phyloP scores from a whole-genome alignment of 2,113 vertebrate genomes.

The Etheostoma spectabile region DNA sequence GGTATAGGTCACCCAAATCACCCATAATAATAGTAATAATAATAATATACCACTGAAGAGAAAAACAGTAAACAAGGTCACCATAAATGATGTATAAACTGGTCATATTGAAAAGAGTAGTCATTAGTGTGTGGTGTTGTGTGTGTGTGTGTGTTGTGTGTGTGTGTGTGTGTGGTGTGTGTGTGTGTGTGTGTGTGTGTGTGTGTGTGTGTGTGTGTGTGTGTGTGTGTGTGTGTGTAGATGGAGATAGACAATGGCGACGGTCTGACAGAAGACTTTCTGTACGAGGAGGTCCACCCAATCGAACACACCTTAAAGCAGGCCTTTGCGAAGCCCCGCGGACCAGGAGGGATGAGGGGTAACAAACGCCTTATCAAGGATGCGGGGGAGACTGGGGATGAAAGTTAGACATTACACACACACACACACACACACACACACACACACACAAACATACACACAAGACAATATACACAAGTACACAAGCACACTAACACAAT shows the following conservation, averaged over 20 bases:
- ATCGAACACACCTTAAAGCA: constrained; percentile 96
- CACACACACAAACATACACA: neutral
- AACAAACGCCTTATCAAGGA: constrained; percentile 96
- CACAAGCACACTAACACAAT: constrained; percentile 27
- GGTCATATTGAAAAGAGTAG: neutral
- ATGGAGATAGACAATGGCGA: constrained; percentile 95
- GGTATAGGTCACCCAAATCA: constrained; percentile 78
- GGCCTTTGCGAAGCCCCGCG: constrained; percentile 96
- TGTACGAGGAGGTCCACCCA: constrained; percentile 97
- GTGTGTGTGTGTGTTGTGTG: no score
- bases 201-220: constrained; percentile 17
- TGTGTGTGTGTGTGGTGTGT: neutral
- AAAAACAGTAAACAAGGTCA: neutral
- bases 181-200: constrained; percentile 17
- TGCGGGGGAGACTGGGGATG: constrained; percentile 91
- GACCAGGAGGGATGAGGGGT: constrained; percentile 94
- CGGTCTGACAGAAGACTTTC: constrained; percentile 92
- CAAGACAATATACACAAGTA: neutral
- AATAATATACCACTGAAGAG: no score
- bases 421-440: neutral
- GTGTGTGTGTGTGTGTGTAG: constrained; percentile 73
- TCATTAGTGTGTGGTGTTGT: neutral
- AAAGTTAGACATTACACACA: constrained; percentile 85
- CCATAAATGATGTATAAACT: neutral
- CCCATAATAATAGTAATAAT: neutral